These are phyloP conservation scores for Actinia tenebrosa DNA, from an alignment of 64 coral and sea anemone genomes.

Conservation along the genomic window DNA sequence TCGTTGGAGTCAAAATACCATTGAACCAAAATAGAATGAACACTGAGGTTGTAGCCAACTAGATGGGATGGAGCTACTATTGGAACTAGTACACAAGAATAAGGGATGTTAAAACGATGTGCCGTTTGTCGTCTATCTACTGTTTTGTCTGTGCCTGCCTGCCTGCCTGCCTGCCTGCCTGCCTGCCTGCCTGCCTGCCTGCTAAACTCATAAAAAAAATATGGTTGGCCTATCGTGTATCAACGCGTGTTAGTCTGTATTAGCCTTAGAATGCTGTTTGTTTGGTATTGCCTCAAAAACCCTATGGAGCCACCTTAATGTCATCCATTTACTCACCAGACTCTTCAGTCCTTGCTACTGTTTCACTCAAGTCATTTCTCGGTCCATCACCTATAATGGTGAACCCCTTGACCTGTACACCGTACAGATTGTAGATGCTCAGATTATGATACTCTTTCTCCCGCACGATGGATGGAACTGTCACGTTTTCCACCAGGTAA, in stretches of 20 bases:
- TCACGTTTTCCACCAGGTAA: not conserved
- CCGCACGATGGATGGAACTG: not conserved
- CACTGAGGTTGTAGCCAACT: not conserved
- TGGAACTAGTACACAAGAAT: not conserved
- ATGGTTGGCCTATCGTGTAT: too few species aligned
- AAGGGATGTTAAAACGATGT: not conserved
- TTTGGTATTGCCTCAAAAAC: too few species aligned
- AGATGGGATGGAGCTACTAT: not conserved
- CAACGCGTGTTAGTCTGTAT: too few species aligned
- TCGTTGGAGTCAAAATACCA: not conserved
- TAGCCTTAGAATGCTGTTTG: too few species aligned
- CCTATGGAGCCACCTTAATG: too few species aligned
- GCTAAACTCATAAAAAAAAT: too few species aligned
- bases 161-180: too few species aligned
- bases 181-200: too few species aligned
- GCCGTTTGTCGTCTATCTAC: not conserved
- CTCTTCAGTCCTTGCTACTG: slow-evolving; percentile 17
- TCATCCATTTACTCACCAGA: not conserved
- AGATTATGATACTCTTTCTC: not conserved
- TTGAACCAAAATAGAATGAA: not conserved
- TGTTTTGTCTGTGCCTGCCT: not conserved
- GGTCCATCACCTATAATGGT: not conserved
- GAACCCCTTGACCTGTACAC: not conserved
- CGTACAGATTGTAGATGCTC: not conserved
- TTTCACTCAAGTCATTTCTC: not conserved